Evolutionary conservation across 2,888 invertebrate genomes (phyloP).

Genomic region (Agonum fuliginosum): DNA sequence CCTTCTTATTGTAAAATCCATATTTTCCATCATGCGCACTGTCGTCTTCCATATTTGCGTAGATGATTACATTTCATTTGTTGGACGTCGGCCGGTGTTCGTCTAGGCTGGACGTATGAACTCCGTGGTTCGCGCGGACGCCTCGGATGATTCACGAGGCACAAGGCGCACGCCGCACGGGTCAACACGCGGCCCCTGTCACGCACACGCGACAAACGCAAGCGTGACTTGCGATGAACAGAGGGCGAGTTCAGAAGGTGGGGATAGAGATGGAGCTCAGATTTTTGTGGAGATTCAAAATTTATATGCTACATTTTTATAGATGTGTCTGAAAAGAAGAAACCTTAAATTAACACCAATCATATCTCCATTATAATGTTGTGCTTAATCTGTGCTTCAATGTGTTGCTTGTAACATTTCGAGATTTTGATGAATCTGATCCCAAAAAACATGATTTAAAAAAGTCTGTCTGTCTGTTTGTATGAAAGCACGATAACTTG

Average conservation of each 20-base stretch:
- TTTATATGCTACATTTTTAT: too few relatives aligned
- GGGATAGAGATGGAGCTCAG: too few relatives aligned
- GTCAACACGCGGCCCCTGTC: conserved; percentile 19
- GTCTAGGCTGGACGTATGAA: background rate
- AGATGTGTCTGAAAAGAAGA: too few relatives aligned
- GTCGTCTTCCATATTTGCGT: conserved; percentile 6
- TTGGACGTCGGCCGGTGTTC: background rate
- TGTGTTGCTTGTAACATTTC: too few relatives aligned
- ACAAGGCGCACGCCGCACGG: conserved; percentile 6
- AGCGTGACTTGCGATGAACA: conserved; percentile 24
- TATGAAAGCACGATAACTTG: too few relatives aligned
- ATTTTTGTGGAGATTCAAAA: too few relatives aligned
- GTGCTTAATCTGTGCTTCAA: too few relatives aligned
- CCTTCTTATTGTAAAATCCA: background rate
- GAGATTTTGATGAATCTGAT: too few relatives aligned
- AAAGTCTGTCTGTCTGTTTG: too few relatives aligned
- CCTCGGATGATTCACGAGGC: conserved; percentile 31
- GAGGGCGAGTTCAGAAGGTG: background rate
- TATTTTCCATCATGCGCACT: background rate
- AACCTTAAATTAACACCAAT: too few relatives aligned
- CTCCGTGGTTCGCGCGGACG: background rate
- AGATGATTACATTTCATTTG: conserved; percentile 32
- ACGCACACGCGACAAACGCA: conserved; percentile 34
- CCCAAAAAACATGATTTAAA: too few relatives aligned
- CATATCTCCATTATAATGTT: too few relatives aligned